Percentiles rank a stretch among this genome's conserved stretches.
Evolutionary conservation across 2,888 invertebrate genomes (phyloP).

Genomic region (Eupithecia inturbata): DNA sequence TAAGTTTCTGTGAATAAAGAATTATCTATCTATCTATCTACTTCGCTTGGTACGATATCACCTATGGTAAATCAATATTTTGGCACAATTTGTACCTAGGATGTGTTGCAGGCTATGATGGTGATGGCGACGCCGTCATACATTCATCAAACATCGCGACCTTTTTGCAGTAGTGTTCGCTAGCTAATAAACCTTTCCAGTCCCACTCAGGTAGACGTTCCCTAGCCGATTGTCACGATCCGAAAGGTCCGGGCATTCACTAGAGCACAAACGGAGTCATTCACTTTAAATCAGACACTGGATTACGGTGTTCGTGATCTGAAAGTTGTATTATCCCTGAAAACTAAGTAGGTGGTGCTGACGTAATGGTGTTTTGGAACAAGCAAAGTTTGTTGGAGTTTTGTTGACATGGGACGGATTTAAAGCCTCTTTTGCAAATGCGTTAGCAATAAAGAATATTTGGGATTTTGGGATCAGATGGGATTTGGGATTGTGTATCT

Average conservation of each 20-base stretch:
- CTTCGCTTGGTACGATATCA: background rate
- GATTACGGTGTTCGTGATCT: conserved; percentile 67
- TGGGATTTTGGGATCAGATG: background rate
- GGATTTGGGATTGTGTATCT: background rate
- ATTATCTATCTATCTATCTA: too few species aligned
- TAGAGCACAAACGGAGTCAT: conserved; percentile 65
- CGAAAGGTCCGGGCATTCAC: conserved; percentile 72
- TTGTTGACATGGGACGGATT: conserved; percentile 8
- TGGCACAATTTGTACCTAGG: background rate
- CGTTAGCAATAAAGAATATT: background rate
- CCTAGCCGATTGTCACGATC: conserved; percentile 56
- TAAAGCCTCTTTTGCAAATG: background rate
- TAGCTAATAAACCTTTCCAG: conserved; percentile 20
- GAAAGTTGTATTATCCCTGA: conserved; percentile 57
- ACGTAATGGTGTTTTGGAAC: conserved; percentile 18
- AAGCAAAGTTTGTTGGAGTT: background rate
- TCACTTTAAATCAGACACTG: conserved; percentile 71
- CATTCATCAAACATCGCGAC: conserved; percentile 7
- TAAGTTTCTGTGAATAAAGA: too few species aligned
- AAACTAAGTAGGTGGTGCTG: conserved; percentile 36
- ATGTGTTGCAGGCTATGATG: background rate
- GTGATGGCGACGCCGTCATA: background rate
- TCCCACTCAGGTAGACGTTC: conserved; percentile 45
- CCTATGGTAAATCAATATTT: background rate
- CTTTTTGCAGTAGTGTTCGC: conserved; percentile 9